Conservation (phyloP, 2,797 vertebrate species). For the Notoglanidium macrostoma region DNA sequence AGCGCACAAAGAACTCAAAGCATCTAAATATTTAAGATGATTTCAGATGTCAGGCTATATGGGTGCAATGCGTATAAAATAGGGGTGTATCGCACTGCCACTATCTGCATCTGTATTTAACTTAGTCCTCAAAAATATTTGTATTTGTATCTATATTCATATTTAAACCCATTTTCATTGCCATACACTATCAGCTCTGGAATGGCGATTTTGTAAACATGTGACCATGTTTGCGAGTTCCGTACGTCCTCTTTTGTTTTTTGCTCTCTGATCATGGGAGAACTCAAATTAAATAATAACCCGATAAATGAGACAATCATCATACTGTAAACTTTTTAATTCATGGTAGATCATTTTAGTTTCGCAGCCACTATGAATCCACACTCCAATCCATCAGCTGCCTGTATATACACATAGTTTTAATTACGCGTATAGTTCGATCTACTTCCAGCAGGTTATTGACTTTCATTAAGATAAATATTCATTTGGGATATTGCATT, state of each 20-base stretch:
- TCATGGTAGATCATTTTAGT: too few species aligned
- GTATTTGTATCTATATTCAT: neutral
- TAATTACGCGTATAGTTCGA: neutral
- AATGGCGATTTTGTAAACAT: neutral
- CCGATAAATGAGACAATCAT: too few species aligned
- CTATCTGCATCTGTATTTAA: neutral
- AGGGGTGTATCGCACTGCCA: neutral
- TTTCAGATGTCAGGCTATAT: neutral
- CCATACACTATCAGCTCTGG: neutral
- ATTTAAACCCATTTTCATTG: neutral
- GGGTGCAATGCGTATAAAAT: neutral
- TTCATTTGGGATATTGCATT: neutral
- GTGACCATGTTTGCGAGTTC: neutral
- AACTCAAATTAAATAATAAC: too few species aligned
- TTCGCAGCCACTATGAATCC: neutral
- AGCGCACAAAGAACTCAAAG: neutral
- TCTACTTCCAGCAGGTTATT: neutral
- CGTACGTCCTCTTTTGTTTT: neutral
- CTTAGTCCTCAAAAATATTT: neutral
- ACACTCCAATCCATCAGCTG: neutral
- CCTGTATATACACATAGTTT: neutral
- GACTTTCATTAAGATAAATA: neutral
- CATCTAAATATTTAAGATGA: neutral
- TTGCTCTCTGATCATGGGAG: neutral
- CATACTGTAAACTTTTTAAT: too few species aligned